These are phyloP conservation scores for Synergus itoensis DNA, from an alignment of 2,888 invertebrate species.

Conservation along the genomic window DNA sequence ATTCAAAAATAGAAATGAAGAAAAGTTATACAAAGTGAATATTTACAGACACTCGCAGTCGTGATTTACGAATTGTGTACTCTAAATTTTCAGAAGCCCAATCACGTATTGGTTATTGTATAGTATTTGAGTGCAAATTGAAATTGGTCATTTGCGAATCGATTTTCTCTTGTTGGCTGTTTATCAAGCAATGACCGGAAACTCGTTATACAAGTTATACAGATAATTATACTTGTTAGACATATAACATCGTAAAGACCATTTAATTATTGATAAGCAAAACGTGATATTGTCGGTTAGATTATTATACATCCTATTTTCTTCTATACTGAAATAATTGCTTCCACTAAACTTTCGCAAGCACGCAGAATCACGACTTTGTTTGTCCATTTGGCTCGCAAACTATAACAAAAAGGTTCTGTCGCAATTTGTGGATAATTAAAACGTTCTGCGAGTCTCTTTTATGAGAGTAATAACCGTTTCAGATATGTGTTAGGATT, in stretches of 20 bases:
- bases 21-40: constrained; percentile 1
- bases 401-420: neutral
- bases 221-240: neutral
- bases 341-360: neutral
- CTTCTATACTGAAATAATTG: neutral
- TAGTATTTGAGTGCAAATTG: constrained; percentile 20
- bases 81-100: constrained; percentile 1
- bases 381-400: constrained; percentile 9
- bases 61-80: neutral
- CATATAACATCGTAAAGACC: constrained; percentile 8
- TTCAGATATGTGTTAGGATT: neutral
- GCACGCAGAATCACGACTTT: constrained; percentile 1
- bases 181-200: constrained; percentile 16
- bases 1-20: neutral
- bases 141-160: constrained; percentile 98
- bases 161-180: constrained; percentile 92
- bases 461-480: neutral
- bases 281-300: neutral
- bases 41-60: neutral
- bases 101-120: constrained; percentile 1
- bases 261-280: constrained; percentile 23
- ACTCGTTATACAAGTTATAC: constrained; percentile 11
- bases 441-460: neutral
- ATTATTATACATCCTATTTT: neutral
- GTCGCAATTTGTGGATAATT: constrained; percentile 28